Evolutionary conservation across 1,140 invertebrate genomes (phyloP).

Genomic region (Drosophila kanapiae): DNA sequence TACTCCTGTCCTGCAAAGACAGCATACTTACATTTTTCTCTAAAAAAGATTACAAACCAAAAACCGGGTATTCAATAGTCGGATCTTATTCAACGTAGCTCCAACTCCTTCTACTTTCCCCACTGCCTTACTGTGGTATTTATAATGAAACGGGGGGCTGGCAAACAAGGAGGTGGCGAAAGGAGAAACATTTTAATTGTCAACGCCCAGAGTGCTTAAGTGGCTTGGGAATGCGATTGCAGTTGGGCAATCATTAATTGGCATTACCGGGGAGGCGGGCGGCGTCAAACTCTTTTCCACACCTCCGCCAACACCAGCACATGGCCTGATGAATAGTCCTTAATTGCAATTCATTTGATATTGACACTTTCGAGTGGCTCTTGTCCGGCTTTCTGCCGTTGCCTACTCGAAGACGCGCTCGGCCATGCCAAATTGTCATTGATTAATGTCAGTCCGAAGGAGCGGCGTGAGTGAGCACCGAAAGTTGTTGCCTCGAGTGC

Average conservation of each 20-base stretch:
- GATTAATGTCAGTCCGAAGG: constrained; percentile 62
- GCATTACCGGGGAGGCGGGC: constrained; percentile 28
- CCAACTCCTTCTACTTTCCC: background rate
- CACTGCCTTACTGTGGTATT: constrained; percentile 8
- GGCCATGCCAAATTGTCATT: constrained; percentile 70
- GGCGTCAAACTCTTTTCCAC: constrained; percentile 41
- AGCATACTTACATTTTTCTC: too few species aligned
- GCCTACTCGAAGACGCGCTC: constrained; percentile 55
- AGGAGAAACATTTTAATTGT: constrained; percentile 69
- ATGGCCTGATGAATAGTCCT: constrained; percentile 67
- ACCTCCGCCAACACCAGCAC: constrained; percentile 21
- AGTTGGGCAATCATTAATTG: constrained; percentile 62
- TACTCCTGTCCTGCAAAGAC: too few species aligned
- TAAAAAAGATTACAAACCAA: background rate
- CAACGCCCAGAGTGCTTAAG: constrained; percentile 55
- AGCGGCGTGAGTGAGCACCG: constrained; percentile 2
- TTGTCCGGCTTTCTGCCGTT: constrained; percentile 19
- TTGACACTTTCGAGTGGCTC: constrained; percentile 69
- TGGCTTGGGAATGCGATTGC: constrained; percentile 50
- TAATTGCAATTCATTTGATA: constrained; percentile 78
- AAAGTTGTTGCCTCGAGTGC: constrained; percentile 51
- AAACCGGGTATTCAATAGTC: constrained; percentile 1
- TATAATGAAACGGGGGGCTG: constrained; percentile 29
- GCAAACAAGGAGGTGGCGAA: constrained; percentile 2
- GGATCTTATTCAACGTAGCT: too few species aligned